Evolutionary conservation across 2,113 vertebrate genomes (phyloP), one percentile per base, ranked within the genome.

Genomic region (Corythoichthys intestinalis): DNA sequence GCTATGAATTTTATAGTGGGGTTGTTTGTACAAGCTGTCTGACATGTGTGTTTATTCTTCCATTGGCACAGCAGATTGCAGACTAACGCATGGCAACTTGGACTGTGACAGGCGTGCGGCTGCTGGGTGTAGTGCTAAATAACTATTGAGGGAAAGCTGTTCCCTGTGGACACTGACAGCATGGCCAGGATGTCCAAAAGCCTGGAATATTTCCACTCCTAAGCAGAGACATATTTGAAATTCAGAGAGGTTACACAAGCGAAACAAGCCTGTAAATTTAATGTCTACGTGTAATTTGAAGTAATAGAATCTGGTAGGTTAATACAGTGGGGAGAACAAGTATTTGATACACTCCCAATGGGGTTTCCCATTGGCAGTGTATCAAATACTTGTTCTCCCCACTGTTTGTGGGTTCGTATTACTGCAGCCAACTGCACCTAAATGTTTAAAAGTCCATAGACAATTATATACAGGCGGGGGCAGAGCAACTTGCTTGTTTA

Each of bases 141-240:
- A 87, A 83, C 83, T 83, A 86, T 78, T 85, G 83, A 35, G 65
- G 49, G 72, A 87, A 87, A 86, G 79, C 75, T 83, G 83, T 72
- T 83, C 75, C 66, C 67, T 49, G 65, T 57, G 71, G 70, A 83
- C 73, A 78, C 74, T 65, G 71, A 76, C 74, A 80, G 76, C 17
- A 72, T 75, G 70, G 71, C 64, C 58, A 48, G 15, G 65, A 46
- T 2, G 71, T 79, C 79, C 65, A 61, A 83, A 82, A 79, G 79
- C 63, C 66, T 71, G 80, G 41, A 64, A 71, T 66, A 49, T 66
- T 64, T 76, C 74, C 67, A 83, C 41, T 84, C 71, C 76, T 64
- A 74, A 73, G 2, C 37, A 41, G 37, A 10, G 41, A 10, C 17
- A 60, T 58, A 58, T 58, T 37, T 6, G n/a, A 11, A 20, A 20